These are phyloP conservation scores for Siniperca scherzeri DNA, from an alignment of 2,797 vertebrate species.

Conservation along the genomic window DNA sequence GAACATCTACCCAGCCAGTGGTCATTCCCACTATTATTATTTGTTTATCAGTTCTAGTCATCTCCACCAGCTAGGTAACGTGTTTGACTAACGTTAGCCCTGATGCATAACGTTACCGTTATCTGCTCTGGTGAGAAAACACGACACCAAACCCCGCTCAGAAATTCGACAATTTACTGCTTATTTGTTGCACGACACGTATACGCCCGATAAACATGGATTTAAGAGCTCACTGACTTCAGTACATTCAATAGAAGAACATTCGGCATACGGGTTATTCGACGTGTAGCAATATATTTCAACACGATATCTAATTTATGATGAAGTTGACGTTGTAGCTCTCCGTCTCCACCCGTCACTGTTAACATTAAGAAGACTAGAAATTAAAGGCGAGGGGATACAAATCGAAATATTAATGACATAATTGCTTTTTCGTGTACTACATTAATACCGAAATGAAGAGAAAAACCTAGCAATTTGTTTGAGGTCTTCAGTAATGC, in stretches of 20 bases:
- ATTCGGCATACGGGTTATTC: background rate
- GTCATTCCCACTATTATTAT: background rate
- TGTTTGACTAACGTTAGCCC: background rate
- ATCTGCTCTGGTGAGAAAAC: background rate
- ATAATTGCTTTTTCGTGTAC: accelerated
- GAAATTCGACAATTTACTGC: background rate
- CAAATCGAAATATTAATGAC: background rate
- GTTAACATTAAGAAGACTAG: background rate
- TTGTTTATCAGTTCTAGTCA: background rate
- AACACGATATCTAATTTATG: background rate
- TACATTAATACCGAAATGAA: conserved; percentile 9
- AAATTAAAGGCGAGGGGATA: accelerated
- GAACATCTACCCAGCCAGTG: background rate
- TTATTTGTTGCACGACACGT: background rate
- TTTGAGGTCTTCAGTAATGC: background rate
- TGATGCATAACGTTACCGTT: background rate
- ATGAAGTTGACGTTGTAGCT: background rate
- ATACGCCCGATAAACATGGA: accelerated
- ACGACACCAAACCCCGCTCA: background rate
- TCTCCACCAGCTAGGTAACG: too few relatives aligned
- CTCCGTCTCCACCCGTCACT: background rate
- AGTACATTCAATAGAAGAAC: accelerated
- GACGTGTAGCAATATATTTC: background rate
- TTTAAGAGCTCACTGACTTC: accelerated
- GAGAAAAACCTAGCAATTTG: accelerated